Conservation (phyloP, 2,797 vertebrate species). For the Zenarchopterus dispar region DNA sequence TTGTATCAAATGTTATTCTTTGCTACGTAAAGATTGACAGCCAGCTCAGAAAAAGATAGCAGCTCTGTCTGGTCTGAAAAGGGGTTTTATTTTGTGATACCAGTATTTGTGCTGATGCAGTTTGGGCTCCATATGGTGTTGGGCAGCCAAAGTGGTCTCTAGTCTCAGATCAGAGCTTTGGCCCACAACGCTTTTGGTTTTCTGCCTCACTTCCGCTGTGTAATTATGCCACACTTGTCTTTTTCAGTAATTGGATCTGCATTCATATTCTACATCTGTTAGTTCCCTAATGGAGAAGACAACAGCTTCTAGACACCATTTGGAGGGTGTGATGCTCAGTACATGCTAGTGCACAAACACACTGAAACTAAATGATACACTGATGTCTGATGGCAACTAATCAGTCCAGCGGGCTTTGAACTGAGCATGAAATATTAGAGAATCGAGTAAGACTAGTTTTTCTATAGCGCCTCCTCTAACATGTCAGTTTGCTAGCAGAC, state of each 20-base stretch:
- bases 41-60: slow-evolving; percentile 2
- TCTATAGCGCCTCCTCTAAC: slow-evolving; percentile 62
- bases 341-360: slow-evolving; percentile 50
- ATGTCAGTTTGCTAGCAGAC: slow-evolving; percentile 32
- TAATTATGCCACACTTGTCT: slow-evolving; percentile 78
- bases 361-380: slow-evolving; percentile 57
- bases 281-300: slow-evolving; percentile 68
- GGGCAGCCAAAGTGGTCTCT: slow-evolving; percentile 47
- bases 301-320: slow-evolving; percentile 56
- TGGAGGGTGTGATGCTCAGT: slow-evolving; percentile 57
- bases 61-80: slow-evolving; percentile 35
- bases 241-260: slow-evolving; percentile 76
- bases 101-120: slow-evolving; percentile 57
- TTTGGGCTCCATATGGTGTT: slow-evolving; percentile 54
- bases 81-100: slow-evolving; percentile 32
- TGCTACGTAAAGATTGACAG: neutral
- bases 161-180: slow-evolving; percentile 64
- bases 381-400: slow-evolving; percentile 59
- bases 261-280: slow-evolving; percentile 77
- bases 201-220: slow-evolving; percentile 71
- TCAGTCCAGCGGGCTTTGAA: slow-evolving; percentile 61
- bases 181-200: slow-evolving; percentile 56
- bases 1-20: neutral
- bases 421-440: slow-evolving; percentile 26
- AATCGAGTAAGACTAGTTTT: slow-evolving; percentile 51